Conservation (phyloP, 2,797 vertebrate genomes). For the Pseudopleuronectes americanus region DNA sequence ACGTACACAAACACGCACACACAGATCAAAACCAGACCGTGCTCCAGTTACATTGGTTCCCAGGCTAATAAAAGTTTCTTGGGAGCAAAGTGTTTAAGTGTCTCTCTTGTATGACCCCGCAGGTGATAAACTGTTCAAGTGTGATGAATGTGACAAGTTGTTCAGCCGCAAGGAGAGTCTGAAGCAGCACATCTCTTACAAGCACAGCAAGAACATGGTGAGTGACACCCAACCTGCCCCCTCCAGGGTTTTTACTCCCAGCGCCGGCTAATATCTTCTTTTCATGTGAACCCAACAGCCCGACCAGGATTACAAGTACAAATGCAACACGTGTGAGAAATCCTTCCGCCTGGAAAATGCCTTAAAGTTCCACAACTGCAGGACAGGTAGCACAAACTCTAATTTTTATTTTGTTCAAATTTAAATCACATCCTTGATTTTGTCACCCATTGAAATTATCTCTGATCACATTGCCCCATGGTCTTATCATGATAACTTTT, state of each 20-base stretch:
- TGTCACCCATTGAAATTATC: neutral
- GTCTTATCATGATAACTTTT: neutral
- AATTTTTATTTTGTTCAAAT: no score
- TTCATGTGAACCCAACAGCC: slow-evolving; percentile 76
- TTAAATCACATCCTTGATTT: no score
- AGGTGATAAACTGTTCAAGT: slow-evolving; percentile 98
- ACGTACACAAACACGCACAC: no score
- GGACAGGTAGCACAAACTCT: slow-evolving; percentile 86
- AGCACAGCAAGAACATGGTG: slow-evolving; percentile 96
- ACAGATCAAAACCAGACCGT: neutral
- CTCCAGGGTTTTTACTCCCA: neutral
- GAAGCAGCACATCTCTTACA: slow-evolving; percentile 99
- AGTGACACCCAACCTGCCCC: neutral
- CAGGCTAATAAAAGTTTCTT: neutral
- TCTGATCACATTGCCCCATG: fast-evolving
- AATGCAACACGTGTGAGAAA: slow-evolving; percentile 94
- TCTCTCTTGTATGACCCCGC: slow-evolving; percentile 7
- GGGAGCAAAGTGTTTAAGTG: neutral
- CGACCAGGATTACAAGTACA: slow-evolving; percentile 91
- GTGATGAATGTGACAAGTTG: slow-evolving; percentile 96
- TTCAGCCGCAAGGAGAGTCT: slow-evolving; percentile 98
- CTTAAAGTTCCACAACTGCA: slow-evolving; percentile 97
- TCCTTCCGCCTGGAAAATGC: slow-evolving; percentile 96
- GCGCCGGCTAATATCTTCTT: neutral
- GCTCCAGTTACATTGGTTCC: neutral